Conservation (phyloP, 1,140 invertebrate species). For the Lethrus apterus region DNA sequence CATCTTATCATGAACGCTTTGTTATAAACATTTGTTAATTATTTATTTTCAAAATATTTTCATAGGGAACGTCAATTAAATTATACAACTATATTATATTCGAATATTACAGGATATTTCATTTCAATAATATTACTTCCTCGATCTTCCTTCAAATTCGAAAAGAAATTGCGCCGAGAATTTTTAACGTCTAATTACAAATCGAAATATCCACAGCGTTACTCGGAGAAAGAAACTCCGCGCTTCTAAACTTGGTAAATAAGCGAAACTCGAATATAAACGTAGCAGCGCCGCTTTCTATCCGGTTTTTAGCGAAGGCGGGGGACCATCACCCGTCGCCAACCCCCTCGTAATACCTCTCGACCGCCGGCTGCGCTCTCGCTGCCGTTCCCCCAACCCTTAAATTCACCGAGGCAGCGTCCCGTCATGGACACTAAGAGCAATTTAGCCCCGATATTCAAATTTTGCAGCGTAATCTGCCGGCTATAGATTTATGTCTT, state of each 20-base stretch:
- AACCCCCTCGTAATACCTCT: slow-evolving; percentile 6
- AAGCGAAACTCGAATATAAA: slow-evolving; percentile 13
- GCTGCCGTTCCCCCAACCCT: slow-evolving; percentile 1
- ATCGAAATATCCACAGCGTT: not conserved
- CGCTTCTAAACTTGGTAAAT: slow-evolving; percentile 9
- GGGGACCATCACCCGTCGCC: slow-evolving; percentile 2
- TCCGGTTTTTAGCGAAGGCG: slow-evolving; percentile 8
- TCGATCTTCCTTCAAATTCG: too few relatives aligned
- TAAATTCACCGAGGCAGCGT: not conserved
- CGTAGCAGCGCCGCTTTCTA: slow-evolving; percentile 12
- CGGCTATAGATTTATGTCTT: slow-evolving; percentile 17
- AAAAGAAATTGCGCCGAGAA: slow-evolving; percentile 7
- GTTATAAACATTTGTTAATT: too few relatives aligned
- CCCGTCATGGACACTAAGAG: slow-evolving; percentile 11
- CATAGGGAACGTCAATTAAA: too few relatives aligned
- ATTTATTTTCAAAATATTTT: too few relatives aligned
- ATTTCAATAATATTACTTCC: too few relatives aligned
- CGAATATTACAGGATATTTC: too few relatives aligned
- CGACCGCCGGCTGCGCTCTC: slow-evolving; percentile 7
- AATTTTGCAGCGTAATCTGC: slow-evolving; percentile 18
- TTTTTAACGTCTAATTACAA: slow-evolving; percentile 13
- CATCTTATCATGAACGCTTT: too few relatives aligned
- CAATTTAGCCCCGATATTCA: slow-evolving; percentile 18
- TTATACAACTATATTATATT: too few relatives aligned
- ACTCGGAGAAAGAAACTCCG: slow-evolving; percentile 9